These are phyloP conservation scores for Labeo catla DNA, from an alignment of 2,113 vertebrate species.

Conservation along the genomic window DNA sequence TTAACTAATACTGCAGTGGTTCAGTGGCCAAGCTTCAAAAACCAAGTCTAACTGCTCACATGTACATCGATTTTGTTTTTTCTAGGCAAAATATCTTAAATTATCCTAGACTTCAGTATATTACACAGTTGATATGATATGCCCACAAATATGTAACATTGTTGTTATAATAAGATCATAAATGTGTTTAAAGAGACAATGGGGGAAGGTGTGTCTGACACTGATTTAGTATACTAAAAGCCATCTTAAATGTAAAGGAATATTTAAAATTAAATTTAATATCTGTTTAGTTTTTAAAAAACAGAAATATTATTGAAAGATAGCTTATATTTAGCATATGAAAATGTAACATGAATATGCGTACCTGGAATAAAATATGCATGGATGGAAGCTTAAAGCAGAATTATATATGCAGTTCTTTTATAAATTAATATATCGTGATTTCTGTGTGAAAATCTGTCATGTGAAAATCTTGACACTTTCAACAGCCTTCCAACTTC, in stretches of 20 bases:
- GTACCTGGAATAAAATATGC: not conserved
- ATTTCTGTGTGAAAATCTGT: not conserved
- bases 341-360: not conserved
- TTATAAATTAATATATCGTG: not conserved
- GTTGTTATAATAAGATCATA: not conserved
- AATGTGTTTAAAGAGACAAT: not conserved
- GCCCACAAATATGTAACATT: not conserved
- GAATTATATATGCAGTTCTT: not conserved
- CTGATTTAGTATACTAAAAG: not conserved
- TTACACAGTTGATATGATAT: not conserved
- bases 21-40: constrained; percentile 20
- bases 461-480: no score
- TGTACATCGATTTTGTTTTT: constrained; percentile 9
- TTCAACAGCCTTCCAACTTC: no score
- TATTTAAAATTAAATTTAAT: not conserved
- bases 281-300: no score
- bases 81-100: not conserved
- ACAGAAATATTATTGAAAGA: no score
- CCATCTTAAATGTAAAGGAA: not conserved
- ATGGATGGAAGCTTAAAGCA: not conserved
- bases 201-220: not conserved
- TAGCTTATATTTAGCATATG: not conserved
- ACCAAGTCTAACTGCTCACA: constrained; percentile 37
- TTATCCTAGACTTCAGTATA: not conserved
- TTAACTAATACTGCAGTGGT: constrained; percentile 46